Evolutionary conservation across 2,888 invertebrate species (phyloP).

Genomic region (Ormyrus rosae): DNA sequence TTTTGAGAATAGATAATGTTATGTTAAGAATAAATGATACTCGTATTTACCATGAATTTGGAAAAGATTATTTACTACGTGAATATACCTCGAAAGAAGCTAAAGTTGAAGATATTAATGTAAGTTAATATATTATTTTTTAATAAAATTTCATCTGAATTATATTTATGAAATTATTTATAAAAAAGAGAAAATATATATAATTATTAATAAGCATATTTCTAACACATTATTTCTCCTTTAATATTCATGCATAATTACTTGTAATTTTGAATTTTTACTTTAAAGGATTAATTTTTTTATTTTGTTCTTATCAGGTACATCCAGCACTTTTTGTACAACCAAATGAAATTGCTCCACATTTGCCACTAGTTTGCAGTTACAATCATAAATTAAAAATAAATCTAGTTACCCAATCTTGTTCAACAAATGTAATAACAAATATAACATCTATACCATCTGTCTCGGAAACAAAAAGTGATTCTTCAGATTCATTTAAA

Average conservation of each 20-base stretch:
- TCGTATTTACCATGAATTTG: conserved; percentile 87
- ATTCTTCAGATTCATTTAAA: too few relatives aligned
- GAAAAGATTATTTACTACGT: conserved; percentile 86
- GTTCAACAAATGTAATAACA: background rate
- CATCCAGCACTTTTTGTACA: conserved; percentile 81
- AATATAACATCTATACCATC: too few relatives aligned
- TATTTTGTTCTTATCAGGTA: conserved; percentile 72
- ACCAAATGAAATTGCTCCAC: conserved; percentile 82
- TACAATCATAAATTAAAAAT: conserved; percentile 76
- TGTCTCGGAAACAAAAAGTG: too few relatives aligned
- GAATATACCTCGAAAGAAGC: conserved; percentile 90
- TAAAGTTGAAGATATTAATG: conserved; percentile 82
- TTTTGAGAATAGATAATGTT: conserved; percentile 95
- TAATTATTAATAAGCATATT: too few relatives aligned
- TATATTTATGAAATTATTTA: too few relatives aligned
- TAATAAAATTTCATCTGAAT: too few relatives aligned
- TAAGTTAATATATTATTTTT: conserved; percentile 67
- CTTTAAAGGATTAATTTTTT: conserved; percentile 2
- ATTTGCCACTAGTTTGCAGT: conserved; percentile 79
- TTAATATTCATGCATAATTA: too few relatives aligned
- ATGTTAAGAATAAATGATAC: conserved; percentile 93
- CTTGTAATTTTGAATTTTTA: too few relatives aligned
- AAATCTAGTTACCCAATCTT: conserved; percentile 8
- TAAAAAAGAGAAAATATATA: too few relatives aligned
- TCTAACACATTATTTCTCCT: too few relatives aligned